Evolutionary conservation across 2,797 vertebrate species (phyloP), one percentile per base, ranked within the genome.

Genomic region (Schizopygopsis malacanthus): DNA sequence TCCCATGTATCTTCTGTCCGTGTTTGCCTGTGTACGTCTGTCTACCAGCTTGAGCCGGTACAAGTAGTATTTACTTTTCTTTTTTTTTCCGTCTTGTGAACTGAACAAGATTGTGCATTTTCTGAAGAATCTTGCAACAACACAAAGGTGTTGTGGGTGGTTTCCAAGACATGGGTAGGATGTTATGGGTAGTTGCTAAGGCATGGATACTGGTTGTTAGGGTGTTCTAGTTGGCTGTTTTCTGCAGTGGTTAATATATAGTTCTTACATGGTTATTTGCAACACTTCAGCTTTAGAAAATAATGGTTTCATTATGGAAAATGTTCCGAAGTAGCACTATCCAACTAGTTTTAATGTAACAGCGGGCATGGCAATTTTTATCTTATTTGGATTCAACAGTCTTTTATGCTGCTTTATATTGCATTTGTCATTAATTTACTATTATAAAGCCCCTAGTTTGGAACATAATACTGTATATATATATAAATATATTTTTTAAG

Each of bases 21-120:
- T 84, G 61, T 70, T 67, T 85, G 41, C 28, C 6, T 82, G 28
- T 70, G 39, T 80, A 25, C 33, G 25, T 67, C 59, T 88, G 79
- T 88, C 77, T 89, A 56, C 79, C 79, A 39, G 56, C 52, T 78
- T 79, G 25, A 61, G 71, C 54, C 22, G n/a, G 73, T 63, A 84
- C 72, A 47, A 54, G 63, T 61, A 78, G 50, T 82, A 71, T 79
- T 86, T 82, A 25, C 72, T 75, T 69, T 54, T 52, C 47, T 79
- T 28, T 83, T 86, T 88, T 71, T 72, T 71, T 72, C 59, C 37
- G 2, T 80, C 71, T 71, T 37, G 28, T 54, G 78, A 81, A 86
- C 80, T 81, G 84, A 82, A 86, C 82, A 82, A 86, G 39, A 59
- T 79, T 83, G 13, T 2, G 50, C 1, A 76, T 75, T 75, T 83